A percentile compares a stretch with the other conserved stretches of the same genome.
phyloP scores from a whole-genome alignment of 1,140 invertebrate genomes.

The Nilaparvata lugens region DNA sequence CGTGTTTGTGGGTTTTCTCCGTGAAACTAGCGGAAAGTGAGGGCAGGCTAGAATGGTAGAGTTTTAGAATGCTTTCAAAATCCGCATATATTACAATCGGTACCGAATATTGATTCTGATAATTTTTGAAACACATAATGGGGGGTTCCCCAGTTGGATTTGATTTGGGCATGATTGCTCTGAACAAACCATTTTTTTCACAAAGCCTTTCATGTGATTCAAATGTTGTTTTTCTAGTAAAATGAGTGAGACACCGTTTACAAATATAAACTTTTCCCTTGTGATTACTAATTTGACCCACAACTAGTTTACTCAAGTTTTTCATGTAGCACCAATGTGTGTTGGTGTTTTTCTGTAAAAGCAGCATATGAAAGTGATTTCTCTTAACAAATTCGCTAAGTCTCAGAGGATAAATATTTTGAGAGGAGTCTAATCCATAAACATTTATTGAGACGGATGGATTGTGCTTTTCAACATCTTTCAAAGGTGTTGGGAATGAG shows the following conservation, averaged over 20 bases:
- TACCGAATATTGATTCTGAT: not conserved
- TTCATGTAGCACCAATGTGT: slow-evolving; percentile 10
- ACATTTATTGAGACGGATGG: slow-evolving; percentile 9
- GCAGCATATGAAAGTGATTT: slow-evolving; percentile 8
- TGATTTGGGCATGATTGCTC: not conserved
- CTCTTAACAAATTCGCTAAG: not conserved
- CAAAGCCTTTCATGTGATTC: slow-evolving; percentile 1
- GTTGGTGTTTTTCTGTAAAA: not conserved
- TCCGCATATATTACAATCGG: slow-evolving; percentile 12
- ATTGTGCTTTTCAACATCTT: slow-evolving; percentile 8
- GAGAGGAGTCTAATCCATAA: not conserved
- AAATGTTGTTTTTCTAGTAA: not conserved
- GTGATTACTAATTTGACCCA: not conserved
- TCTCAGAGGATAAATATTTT: slow-evolving; percentile 8
- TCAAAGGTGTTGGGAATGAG: slow-evolving; percentile 1
- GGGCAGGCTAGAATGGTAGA: not conserved
- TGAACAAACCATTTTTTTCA: not conserved
- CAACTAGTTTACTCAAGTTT: slow-evolving; percentile 1
- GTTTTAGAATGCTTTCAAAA: slow-evolving; percentile 10
- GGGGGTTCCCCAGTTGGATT: not conserved
- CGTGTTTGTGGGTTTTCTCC: not conserved
- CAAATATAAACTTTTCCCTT: slow-evolving; percentile 1
- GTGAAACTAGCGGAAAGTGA: slow-evolving; percentile 1
- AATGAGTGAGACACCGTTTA: slow-evolving; percentile 13
- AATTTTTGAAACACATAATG: slow-evolving; percentile 11